Base-by-base conservation (phyloP, 2,113 vertebrate genomes). In the Cololabis saira region DNA sequence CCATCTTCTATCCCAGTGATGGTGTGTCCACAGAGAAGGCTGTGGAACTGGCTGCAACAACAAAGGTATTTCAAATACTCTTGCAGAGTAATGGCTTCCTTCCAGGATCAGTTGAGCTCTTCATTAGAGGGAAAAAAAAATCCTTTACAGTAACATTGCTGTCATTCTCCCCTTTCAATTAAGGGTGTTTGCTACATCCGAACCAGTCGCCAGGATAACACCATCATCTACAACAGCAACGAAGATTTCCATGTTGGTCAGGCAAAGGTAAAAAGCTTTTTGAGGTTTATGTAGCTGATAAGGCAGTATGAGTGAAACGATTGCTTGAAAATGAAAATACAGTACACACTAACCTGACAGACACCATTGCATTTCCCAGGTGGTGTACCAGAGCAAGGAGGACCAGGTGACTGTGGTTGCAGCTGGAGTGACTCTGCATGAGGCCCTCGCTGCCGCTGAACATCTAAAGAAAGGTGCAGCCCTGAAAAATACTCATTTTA, bases 181-280 rank as follows among this genome's bases (percentile, higher is more conserved):
- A 58, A 98, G 97, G 96, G 97, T 58, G 92, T 98, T 89, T 98
- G 96, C 77, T 98, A 97, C 87, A 97, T 98, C 85, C 92, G 96
- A 68, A 98, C 96, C 45, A 96, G 95, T 90, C 96, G 96, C 83
- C 96, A 95, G 43, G 96, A 98, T 86, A 95, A 92, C 6, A 55
- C 93, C 51, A 89, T 98, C 77, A 93, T 98, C 90, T 98, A 98
- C 50, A 95, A 93, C 91, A 96, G 92, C 92, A 96, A 90, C 0
- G 97, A 98, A 71, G 95, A 98, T 50, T 98, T 98, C 88, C 95
- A 96, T 57, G 87, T 97, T 27, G 96, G 96, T 67, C 95, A 98
- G 70, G 96, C 94, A 71, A 98, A 98, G 94, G 97, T 87, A 42
- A 73, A 53, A 59, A 1, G 5, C 15, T 44, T 47, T 17, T 10